Base-by-base conservation (phyloP, 2,888 invertebrate species). In the Hedya salicella region DNA sequence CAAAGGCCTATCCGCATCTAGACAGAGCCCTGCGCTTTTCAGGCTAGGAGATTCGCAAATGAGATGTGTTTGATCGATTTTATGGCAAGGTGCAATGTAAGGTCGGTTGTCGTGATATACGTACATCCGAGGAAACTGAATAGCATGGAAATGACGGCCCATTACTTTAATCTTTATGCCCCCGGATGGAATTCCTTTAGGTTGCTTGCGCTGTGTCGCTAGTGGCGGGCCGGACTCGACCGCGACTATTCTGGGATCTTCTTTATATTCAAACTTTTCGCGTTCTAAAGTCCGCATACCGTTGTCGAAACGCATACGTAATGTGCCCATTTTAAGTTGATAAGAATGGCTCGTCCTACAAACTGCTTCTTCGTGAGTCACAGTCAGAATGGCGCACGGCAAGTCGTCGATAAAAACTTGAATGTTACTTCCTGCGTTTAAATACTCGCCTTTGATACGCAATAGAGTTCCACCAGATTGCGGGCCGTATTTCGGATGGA, bases 391-490 rank as follows among this genome's bases (percentile, higher is more conserved):
- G 74, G 95, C 95, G 84, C 98, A 98, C 0, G 97, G 96, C 69
- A 97, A 92, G 70, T 96, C 95, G 82, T 97, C 97, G 70, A 98
- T 96, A 83, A 95, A 97, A 1, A 98, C 98, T 82, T 96, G 95
- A 76, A 98, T 98, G 68, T 95, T 95, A 79, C 98, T 97, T 42
- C 99, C 99, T 36, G 99, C 98, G 89, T 99, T 98, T 93, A 99
- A 95, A 91, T 98, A 96, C 78, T 96, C 95, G 0, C 99, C 99
- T 62, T 95, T 95, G 71, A 99, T 97, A 72, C 95, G 96, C 53
- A 99, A 92, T 78, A 95, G 95, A 3, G 99, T 99, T 36, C 99
- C 99, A 19, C 99, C 99, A 36, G 98, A 98, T 74, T 95, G 94
- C 0, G 99, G 99, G 0, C 99, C 99, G 80, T 95, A 95, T 73